Evolutionary conservation across 1,140 invertebrate species (phyloP), one percentile per base, ranked within the genome.

Genomic region (Cryptotermes secundus): DNA sequence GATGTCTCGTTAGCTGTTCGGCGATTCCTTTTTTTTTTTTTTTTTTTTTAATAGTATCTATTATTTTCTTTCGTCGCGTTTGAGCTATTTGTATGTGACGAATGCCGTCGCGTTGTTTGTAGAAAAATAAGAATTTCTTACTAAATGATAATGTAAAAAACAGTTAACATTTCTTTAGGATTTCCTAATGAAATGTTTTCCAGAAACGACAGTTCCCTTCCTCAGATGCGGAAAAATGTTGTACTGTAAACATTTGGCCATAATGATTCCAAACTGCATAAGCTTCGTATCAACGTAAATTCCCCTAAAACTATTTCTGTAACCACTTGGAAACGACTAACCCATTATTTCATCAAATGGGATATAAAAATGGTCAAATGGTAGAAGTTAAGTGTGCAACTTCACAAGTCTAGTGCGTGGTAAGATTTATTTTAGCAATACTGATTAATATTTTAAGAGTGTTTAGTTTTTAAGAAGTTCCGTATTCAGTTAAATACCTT

Each of bases 1-100:
- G 10, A 72, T n/a, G n/a, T n/a, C 59, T 72, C 14, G 59, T 72
- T 72, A 72, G n/a, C 59, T 72, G 59, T 72, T 72, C 59, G 59
- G 59, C n/a, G n/a, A 72, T 26, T 72, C 31, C 26, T 72, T 10
- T 49, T 49, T 4, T n/a, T 31, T 72, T 72, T 59, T 72, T 72
- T 0, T 72, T 72, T 22, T 19, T 49, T 49, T 49, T 59, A 72
- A 31, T 14, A 31, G 19, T 72, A 72, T n/a, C 9, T 72, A n/a
- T 31, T 49, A 49, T 49, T 49, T 49, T 72, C 59, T 72, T 72
- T 72, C n/a, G 14, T 72, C 19, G 59, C 59, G 7, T 72, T 72
- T 72, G 26, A 72, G 7, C n/a, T 26, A 31, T 72, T 26, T 72
- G n/a, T 16, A 6, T 72, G 59, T 72, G 59, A 72, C 59, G 26